Base-by-base conservation (phyloP, 2,113 vertebrate genomes). In the Sapajus apella region DNA sequence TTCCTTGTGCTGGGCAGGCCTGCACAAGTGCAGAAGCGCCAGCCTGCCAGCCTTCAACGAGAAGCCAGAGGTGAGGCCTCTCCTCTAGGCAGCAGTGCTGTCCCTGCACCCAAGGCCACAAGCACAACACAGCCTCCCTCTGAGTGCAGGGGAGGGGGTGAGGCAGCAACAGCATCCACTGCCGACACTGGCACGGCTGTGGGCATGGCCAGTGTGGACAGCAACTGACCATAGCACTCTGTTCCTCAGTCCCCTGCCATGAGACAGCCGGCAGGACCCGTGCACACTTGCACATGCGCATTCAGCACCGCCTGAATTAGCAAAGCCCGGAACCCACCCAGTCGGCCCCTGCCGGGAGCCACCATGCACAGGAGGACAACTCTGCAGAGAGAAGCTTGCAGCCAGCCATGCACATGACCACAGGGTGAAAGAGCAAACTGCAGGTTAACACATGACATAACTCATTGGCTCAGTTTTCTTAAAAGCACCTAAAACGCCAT, bases 401-500 rank as follows among this genome's bases (percentile, higher is more conserved):
- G 55, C n/a, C 23, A 27, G 55, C 25, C 8, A 8, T 16, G 80
- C 23, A 11, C 52, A 8, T 9, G 14, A 9, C 12, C 55, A 55
- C 17, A 21, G n/a, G 10, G 47, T 20, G 50, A n/a, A 55, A 55
- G 21, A 18, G 11, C 72, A 6, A 80, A n/a, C 77, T 13, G 6
- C 50, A 80, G 50, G n/a, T 23, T 23, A 50, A 35, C 32, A 79
- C 18, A 2, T 18, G 56, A 21, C 30, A 20, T 9, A 32, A 16
- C 12, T 1, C 47, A 18, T 5, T 5, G 40, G 81, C 5, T 66
- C 27, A 4, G 5, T 12, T 25, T 23, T 61, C n/a, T 4, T 16
- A 17, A 11, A 40, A 30, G 16, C 12, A 21, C 8, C 0, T 11
- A 6, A 23, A 35, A 52, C 7, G 0, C 35, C 17, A 2, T 7